These are phyloP conservation scores for human (Homo sapiens) DNA, from an alignment of 2,113 vertebrate species.

Conservation along the genomic window GRCh38 chr4:161172001-161172500, in stretches of 20 bases:
- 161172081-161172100: accelerated
- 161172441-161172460: neutral
- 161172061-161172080: neutral
- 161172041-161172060: neutral
- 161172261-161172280: neutral
- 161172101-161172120: neutral
- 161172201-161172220: neutral
- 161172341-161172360: neutral
- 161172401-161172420: neutral
- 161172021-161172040: neutral
- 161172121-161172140: neutral
- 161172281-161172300: neutral
- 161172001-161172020: neutral
- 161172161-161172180: neutral
- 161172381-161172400: neutral
- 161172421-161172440: neutral
- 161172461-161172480: neutral
- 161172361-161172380: accelerated
- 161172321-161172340: neutral
- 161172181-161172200: neutral
- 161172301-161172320: neutral
- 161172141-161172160: no score
- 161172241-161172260: neutral
- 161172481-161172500: neutral
- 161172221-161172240: neutral